Evolutionary conservation across 1,140 invertebrate species (phyloP).

Genomic region (Heliconius congener): DNA sequence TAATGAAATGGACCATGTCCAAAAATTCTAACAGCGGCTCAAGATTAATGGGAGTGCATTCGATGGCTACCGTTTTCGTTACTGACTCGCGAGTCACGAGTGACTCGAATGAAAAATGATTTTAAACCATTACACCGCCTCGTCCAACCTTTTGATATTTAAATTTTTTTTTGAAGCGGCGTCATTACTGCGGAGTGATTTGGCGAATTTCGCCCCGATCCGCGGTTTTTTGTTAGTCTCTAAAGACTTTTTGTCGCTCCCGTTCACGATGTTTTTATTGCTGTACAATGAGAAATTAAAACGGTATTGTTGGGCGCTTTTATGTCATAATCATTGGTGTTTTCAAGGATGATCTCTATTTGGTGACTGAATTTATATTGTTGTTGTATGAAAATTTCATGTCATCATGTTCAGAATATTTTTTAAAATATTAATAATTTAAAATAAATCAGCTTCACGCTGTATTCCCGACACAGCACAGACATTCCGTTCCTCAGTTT

Average conservation of each 20-base stretch:
- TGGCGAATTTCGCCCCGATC: constrained; percentile 76
- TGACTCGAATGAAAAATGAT: constrained; percentile 81
- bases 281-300: constrained; percentile 80
- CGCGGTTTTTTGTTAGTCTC: constrained; percentile 74
- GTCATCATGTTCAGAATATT: background rate
- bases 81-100: constrained; percentile 76
- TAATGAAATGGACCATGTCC: constrained; percentile 61
- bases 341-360: constrained; percentile 63
- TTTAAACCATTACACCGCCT: constrained; percentile 80
- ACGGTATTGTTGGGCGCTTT: constrained; percentile 76
- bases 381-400: background rate
- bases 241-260: constrained; percentile 76
- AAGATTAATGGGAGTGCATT: constrained; percentile 71
- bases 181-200: constrained; percentile 78
- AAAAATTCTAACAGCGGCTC: constrained; percentile 70
- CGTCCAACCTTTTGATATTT: constrained; percentile 81
- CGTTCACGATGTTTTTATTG: constrained; percentile 81
- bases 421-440: background rate
- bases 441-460: too few relatives aligned
- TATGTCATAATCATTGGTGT: constrained; percentile 67
- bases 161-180: constrained; percentile 81
- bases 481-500: too few relatives aligned
- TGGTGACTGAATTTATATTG: constrained; percentile 48
- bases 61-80: constrained; percentile 78
- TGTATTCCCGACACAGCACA: too few relatives aligned